Percentiles rank a stretch among this genome's conserved stretches.
These are phyloP conservation scores for Ariolimax columbianus DNA, from an alignment of 2,888 invertebrate species.

Conservation along the genomic window DNA sequence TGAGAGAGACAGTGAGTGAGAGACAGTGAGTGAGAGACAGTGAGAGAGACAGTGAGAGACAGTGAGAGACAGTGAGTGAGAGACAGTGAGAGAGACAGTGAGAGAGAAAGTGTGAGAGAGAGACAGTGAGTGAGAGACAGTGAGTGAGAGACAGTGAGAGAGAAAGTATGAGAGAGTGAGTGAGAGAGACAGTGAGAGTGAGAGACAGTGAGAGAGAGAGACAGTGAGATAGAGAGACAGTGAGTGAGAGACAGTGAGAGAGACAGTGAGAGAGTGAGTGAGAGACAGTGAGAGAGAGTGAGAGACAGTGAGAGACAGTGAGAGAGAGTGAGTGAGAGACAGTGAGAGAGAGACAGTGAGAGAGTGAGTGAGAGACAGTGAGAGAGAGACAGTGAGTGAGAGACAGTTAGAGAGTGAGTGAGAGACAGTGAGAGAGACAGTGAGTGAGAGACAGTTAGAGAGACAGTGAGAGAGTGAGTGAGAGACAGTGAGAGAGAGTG, in stretches of 20 bases:
- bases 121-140: background rate
- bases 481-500: background rate
- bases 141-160: background rate
- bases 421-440: background rate
- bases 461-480: background rate
- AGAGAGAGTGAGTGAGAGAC: constrained; percentile 15
- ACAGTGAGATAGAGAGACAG: background rate
- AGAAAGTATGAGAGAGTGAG: constrained; percentile 21
- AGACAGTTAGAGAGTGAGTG: constrained; percentile 1
- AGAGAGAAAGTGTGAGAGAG: background rate
- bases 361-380: constrained; percentile 5
- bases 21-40: constrained; percentile 3
- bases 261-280: constrained; percentile 37
- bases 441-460: constrained; percentile 16
- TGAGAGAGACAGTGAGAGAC: background rate
- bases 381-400: constrained; percentile 13
- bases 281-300: constrained; percentile 45
- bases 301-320: constrained; percentile 34
- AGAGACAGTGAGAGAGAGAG: constrained; percentile 30
- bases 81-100: background rate
- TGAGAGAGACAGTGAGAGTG: constrained; percentile 20
- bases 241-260: constrained; percentile 35
- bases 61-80: constrained; percentile 8
- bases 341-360: constrained; percentile 36
- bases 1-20: background rate